phyloP scores from a whole-genome alignment of 2,888 invertebrate species.

The Caenorhabditis plicata region DNA sequence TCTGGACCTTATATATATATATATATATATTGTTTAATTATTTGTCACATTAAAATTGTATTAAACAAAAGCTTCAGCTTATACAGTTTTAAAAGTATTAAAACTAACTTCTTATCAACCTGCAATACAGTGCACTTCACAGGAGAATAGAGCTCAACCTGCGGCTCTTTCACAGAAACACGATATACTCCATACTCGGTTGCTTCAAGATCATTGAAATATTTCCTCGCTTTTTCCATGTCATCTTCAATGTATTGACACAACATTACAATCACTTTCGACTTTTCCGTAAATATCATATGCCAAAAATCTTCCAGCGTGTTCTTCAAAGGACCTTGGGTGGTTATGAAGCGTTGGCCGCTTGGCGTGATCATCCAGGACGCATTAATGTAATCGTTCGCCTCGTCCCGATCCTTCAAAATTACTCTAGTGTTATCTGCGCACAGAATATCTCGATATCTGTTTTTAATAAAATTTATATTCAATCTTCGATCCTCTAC shows the following conservation, averaged over 20 bases:
- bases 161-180: constrained; percentile 15
- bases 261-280: constrained; percentile 23
- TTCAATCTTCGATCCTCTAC: constrained; percentile 1
- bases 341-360: constrained; percentile 22
- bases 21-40: too few species aligned
- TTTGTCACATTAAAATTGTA: too few species aligned
- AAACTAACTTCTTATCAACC: constrained; percentile 8
- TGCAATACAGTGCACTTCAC: constrained; percentile 13
- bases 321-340: constrained; percentile 23
- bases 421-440: constrained; percentile 28
- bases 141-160: constrained; percentile 9
- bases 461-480: not conserved
- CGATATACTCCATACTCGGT: constrained; percentile 16
- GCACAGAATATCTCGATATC: constrained; percentile 18
- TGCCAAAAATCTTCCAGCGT: constrained; percentile 32
- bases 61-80: too few species aligned
- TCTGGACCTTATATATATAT: too few species aligned
- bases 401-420: constrained; percentile 14
- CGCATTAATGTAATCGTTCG: constrained; percentile 31
- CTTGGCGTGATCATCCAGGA: constrained; percentile 34
- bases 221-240: constrained; percentile 16
- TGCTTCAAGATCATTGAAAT: constrained; percentile 4
- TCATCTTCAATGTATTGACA: constrained; percentile 17
- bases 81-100: too few species aligned
- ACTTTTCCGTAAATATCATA: constrained; percentile 32